phyloP scores from a whole-genome alignment of 2,797 vertebrate genomes.

The Chloroceryle inda region DNA sequence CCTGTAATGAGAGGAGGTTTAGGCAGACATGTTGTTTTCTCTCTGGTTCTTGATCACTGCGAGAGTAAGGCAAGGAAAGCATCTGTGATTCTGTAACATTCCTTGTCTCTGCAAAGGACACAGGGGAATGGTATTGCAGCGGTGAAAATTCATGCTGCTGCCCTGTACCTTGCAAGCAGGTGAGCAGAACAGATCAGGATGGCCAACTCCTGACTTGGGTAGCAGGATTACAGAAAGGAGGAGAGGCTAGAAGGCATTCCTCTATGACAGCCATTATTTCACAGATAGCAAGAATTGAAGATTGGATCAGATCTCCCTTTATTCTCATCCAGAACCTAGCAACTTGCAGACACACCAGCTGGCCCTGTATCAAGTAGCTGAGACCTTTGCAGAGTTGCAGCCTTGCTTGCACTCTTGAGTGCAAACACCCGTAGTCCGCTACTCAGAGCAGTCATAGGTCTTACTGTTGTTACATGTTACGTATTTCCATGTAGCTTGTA shows the following conservation, averaged over 20 bases:
- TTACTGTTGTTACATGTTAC: background rate
- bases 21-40: background rate
- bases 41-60: background rate
- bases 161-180: background rate
- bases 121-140: background rate
- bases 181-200: background rate
- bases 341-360: background rate
- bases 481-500: background rate
- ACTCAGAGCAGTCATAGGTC: background rate
- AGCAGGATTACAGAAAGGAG: background rate
- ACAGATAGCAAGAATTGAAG: background rate
- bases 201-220: background rate
- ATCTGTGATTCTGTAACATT: background rate
- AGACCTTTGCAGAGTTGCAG: background rate
- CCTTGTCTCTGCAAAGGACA: background rate
- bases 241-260: background rate
- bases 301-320: background rate
- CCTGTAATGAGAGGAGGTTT: background rate
- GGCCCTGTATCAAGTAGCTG: fast-evolving
- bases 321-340: background rate
- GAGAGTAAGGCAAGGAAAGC: background rate
- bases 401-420: background rate
- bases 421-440: fast-evolving
- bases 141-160: background rate
- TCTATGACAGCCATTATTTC: background rate